Percentiles rank a stretch among this genome's conserved stretches.
phyloP scores from a whole-genome alignment of 2,113 vertebrate genomes.

The Lagopus leucura region DNA sequence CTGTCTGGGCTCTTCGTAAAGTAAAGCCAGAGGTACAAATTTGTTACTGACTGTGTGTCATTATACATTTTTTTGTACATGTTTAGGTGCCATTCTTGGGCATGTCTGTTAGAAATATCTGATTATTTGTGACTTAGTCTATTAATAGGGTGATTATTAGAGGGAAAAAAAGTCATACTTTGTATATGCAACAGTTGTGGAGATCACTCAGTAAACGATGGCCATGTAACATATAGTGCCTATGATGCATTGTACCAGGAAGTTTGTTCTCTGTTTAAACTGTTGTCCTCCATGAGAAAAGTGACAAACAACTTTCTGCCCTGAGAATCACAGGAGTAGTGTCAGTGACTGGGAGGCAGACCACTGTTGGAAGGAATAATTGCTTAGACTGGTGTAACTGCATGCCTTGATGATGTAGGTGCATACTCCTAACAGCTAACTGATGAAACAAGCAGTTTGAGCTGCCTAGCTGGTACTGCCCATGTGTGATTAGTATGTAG shows the following conservation, averaged over 20 bases:
- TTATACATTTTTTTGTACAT: rapidly evolving
- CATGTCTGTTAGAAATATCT: neutral
- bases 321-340: neutral
- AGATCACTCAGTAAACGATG: neutral
- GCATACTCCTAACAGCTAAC: neutral
- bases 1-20: constrained; percentile 90
- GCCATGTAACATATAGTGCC: neutral
- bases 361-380: neutral
- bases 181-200: neutral
- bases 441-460: neutral
- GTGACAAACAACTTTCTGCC: neutral
- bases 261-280: neutral
- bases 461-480: neutral
- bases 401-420: neutral
- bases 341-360: neutral
- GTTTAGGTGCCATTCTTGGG: rapidly evolving
- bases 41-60: neutral
- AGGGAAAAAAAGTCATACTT: neutral
- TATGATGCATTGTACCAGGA: neutral
- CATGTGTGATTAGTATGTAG: neutral
- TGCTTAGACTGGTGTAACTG: neutral
- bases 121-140: neutral
- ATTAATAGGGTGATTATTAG: neutral
- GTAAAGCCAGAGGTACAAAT: constrained; percentile 87
- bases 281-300: neutral